These are phyloP conservation scores for Cerastis rubricosa DNA, from an alignment of 2,888 invertebrate species.

Conservation along the genomic window DNA sequence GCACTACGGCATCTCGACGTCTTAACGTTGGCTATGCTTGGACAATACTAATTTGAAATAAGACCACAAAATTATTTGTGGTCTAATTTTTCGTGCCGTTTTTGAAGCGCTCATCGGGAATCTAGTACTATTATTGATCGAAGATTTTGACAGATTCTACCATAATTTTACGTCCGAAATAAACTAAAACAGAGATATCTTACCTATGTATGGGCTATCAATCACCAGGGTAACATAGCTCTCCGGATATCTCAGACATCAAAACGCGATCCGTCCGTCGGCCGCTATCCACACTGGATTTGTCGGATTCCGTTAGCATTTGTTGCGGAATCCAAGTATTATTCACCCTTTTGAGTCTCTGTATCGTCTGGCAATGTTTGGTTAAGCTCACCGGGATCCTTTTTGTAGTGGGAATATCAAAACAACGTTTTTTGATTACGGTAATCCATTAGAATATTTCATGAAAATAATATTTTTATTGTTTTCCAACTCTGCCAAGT, in stretches of 20 bases:
- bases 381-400: constrained; percentile 73
- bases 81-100: no score
- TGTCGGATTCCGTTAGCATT: constrained; percentile 78
- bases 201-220: constrained; percentile 66
- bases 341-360: constrained; percentile 84
- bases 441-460: constrained; percentile 27
- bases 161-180: constrained; percentile 5
- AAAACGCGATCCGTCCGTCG: constrained; percentile 76
- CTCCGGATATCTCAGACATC: constrained; percentile 73
- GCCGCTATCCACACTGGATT: constrained; percentile 80
- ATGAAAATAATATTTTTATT: constrained; percentile 29
- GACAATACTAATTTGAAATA: no score
- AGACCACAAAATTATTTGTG: no score
- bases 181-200: constrained; percentile 29
- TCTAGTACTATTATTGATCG: no score
- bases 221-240: constrained; percentile 69
- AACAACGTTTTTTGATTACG: constrained; percentile 45
- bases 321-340: constrained; percentile 78
- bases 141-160: constrained; percentile 21
- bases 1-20: no score
- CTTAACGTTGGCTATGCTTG: no score
- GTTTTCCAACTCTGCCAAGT: constrained; percentile 40
- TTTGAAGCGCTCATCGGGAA: no score
- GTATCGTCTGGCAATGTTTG: constrained; percentile 69
- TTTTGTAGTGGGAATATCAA: constrained; percentile 53